phyloP scores from a whole-genome alignment of 1,140 invertebrate genomes.

The Acromyrmex heyeri region DNA sequence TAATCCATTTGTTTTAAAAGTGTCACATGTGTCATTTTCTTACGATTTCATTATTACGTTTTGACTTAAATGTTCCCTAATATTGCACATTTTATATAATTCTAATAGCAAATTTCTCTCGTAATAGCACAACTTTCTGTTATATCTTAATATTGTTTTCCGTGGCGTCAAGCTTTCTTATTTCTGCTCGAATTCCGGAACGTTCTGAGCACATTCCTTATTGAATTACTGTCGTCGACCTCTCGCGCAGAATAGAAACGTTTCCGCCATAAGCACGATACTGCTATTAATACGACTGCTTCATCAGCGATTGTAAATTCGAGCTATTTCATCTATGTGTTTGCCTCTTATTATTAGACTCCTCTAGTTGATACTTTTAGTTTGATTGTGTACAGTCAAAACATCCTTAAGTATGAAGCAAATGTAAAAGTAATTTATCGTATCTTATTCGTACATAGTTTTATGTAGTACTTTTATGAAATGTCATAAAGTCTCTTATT shows the following conservation, averaged over 20 bases:
- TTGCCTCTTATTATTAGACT: not conserved
- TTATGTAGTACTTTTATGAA: not conserved
- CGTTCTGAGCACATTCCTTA: conserved; percentile 24
- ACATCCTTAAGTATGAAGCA: not conserved
- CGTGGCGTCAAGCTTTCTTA: conserved; percentile 54
- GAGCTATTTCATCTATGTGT: not conserved
- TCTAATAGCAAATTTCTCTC: conserved; percentile 19
- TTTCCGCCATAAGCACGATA: conserved; percentile 12
- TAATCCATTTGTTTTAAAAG: not conserved
- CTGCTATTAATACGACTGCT: conserved; percentile 13
- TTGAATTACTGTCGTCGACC: conserved; percentile 58
- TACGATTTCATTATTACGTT: not conserved
- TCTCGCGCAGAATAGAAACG: conserved; percentile 40
- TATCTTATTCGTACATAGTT: not conserved
- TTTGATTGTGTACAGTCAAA: not conserved
- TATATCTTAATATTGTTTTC: conserved; percentile 39
- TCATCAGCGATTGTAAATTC: not conserved
- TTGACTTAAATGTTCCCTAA: not conserved
- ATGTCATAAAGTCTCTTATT: not conserved
- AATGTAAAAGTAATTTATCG: not conserved
- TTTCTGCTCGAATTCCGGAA: conserved; percentile 53
- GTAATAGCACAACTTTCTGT: not conserved
- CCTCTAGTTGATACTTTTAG: too few species aligned
- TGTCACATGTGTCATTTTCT: not conserved
- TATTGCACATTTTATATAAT: conserved; percentile 45